These are phyloP conservation scores for Aleadryas rufinucha DNA, from an alignment of 2,113 vertebrate species.

Conservation along the genomic window DNA sequence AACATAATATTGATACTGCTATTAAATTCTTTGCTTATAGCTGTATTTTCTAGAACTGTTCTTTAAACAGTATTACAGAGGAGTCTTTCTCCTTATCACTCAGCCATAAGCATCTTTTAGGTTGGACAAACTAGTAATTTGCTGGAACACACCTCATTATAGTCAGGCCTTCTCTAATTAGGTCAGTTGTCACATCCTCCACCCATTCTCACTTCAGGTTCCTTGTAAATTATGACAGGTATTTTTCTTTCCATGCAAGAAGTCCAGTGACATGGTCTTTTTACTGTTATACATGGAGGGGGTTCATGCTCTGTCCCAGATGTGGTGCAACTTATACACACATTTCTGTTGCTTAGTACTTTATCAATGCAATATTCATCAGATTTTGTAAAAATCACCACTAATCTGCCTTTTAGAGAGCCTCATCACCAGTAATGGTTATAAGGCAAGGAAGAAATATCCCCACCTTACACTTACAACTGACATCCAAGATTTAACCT, in stretches of 20 bases:
- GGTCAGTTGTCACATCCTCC: neutral
- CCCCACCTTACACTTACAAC: neutral
- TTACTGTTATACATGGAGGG: neutral
- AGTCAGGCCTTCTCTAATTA: neutral
- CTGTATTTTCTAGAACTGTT: neutral
- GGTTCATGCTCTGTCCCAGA: neutral
- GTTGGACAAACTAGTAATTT: neutral
- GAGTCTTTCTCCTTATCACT: neutral
- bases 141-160: neutral
- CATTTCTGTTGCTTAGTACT: neutral
- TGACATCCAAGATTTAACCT: neutral
- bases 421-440: neutral
- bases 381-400: neutral
- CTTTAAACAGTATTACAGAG: neutral
- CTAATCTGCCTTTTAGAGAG: neutral
- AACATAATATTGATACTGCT: neutral
- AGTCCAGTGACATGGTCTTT: neutral
- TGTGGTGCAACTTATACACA: neutral
- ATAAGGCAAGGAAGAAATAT: neutral
- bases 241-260: neutral
- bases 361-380: neutral
- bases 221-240: neutral
- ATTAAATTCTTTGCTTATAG: neutral
- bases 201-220: neutral
- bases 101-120: neutral